Evolutionary conservation across 2,113 vertebrate species (phyloP), one percentile per base, ranked within the genome.

Genomic region (Amazona guildingii): DNA sequence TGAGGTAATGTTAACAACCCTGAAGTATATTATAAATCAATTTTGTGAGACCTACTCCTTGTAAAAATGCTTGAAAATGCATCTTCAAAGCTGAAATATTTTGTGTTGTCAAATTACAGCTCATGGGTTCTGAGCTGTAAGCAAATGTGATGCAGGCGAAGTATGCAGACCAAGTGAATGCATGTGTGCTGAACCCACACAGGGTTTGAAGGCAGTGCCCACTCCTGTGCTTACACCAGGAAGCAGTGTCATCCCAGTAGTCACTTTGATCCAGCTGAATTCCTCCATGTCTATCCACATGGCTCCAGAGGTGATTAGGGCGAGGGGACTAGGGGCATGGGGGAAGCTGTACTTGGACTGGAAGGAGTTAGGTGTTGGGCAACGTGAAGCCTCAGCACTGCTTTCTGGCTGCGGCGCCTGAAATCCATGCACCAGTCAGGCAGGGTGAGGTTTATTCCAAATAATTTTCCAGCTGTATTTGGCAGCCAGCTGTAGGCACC

Each of bases 71-170:
- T 88, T 72, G 66, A 64, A 91, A 95, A 69, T 72, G 9, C 7
- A 6, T 91, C 43, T 86, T 92, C 57, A 82, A 73, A 84, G 86
- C 57, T 61, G 48, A 87, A 91, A 67, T 84, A 61, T 48, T 94
- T 95, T 37, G 17, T 44, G 52, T 73, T 89, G 89, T 94, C 69
- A 73, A 72, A 57, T 75, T 64, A 16, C 51, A 48, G 95, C 77
- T 92, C 7, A 2, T 23, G 62, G 74, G 78, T 64, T 90, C 33
- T 83, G 64, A 83, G 37, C 80, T 91, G 91, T 84, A 84, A 75
- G 91, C 46, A 77, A 63, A 63, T 43, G 39, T 37, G 64, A 86
- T 79, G 33, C 57, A 84, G 84, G 86, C 3, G 2, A 83, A 64
- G 37, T 83, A 13, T 29, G 37, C 61, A 49, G 73, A 21, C 64